These are phyloP conservation scores for Gopherus flavomarginatus DNA, from an alignment of 2,113 vertebrate species.

Conservation along the genomic window DNA sequence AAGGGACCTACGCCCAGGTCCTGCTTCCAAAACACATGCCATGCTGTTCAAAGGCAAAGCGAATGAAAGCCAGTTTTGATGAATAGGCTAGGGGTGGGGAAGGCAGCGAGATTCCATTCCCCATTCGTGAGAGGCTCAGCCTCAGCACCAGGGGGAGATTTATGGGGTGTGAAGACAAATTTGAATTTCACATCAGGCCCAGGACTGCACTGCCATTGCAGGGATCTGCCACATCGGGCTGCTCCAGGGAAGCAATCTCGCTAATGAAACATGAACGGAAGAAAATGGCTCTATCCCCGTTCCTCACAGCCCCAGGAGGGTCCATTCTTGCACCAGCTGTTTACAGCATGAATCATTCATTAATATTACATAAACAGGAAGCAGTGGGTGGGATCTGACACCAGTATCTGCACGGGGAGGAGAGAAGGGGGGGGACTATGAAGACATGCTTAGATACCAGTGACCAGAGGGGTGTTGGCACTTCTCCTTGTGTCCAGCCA, in stretches of 20 bases:
- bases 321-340: rapidly evolving
- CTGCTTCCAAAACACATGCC: background rate
- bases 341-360: background rate
- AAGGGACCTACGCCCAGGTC: background rate
- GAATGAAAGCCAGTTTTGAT: background rate
- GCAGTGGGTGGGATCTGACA: background rate
- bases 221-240: background rate
- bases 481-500: background rate
- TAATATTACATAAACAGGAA: background rate
- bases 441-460: background rate
- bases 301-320: background rate
- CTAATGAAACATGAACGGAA: background rate
- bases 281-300: background rate
- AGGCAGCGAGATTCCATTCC: background rate
- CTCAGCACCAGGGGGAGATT: background rate
- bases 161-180: background rate
- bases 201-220: background rate
- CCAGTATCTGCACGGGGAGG: background rate
- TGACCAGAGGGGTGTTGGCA: rapidly evolving
- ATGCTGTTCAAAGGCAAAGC: background rate
- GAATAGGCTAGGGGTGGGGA: background rate
- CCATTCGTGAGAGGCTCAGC: background rate
- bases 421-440: background rate
- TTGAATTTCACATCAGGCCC: background rate
- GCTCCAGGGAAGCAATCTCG: rapidly evolving